A percentile compares a stretch with the other conserved stretches of the same genome.
These are phyloP conservation scores for Pyrochroa serraticornis DNA, from an alignment of 2,888 invertebrate species.

Conservation along the genomic window DNA sequence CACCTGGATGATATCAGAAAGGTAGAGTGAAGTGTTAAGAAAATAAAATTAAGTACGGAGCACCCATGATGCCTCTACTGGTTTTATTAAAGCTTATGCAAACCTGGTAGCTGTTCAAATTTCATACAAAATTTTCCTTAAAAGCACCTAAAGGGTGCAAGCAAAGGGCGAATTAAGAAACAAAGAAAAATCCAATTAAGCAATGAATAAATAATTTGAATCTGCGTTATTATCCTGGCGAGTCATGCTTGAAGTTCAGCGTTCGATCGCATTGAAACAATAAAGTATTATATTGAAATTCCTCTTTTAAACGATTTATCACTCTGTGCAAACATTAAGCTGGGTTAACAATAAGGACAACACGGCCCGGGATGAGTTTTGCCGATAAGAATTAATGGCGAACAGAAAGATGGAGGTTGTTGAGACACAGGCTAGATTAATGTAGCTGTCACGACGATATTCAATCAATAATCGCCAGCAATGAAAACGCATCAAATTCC, in stretches of 20 bases:
- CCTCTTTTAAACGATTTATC: conserved; percentile 22
- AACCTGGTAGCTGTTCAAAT: too few species aligned
- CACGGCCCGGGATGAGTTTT: not conserved
- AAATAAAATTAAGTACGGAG: too few species aligned
- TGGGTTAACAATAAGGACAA: conserved; percentile 10
- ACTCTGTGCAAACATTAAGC: conserved; percentile 16
- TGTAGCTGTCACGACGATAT: not conserved
- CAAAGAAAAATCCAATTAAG: conserved; percentile 8
- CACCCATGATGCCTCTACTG: too few species aligned
- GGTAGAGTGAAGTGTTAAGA: too few species aligned
- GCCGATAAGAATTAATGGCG: conserved; percentile 9
- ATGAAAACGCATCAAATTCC: too few species aligned
- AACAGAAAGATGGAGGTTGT: not conserved
- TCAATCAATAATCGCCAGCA: conserved; percentile 2
- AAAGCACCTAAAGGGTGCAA: too few species aligned
- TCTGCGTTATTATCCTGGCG: not conserved
- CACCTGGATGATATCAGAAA: not conserved
- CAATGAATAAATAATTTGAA: conserved; percentile 3
- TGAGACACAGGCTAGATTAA: conserved; percentile 1
- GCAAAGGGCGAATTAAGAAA: too few species aligned
- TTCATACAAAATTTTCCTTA: too few species aligned
- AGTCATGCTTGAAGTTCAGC: not conserved
- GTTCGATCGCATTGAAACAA: conserved; percentile 6
- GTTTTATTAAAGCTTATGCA: too few species aligned
- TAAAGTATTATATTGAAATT: conserved; percentile 17